phyloP scores from a whole-genome alignment of 2,113 vertebrate species.

The Brachypodius melanocephalos region DNA sequence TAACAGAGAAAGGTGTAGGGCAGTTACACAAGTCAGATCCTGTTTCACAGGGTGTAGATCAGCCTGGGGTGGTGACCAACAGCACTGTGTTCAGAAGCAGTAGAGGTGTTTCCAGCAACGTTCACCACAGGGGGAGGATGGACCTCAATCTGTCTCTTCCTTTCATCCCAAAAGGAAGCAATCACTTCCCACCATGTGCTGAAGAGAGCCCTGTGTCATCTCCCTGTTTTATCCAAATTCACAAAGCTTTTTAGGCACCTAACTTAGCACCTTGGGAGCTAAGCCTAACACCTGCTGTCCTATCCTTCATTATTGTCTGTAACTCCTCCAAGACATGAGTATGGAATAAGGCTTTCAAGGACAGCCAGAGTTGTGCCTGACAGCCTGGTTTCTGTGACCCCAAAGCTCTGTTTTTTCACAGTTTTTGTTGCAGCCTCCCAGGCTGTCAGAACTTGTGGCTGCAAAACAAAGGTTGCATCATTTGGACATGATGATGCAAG shows the following conservation, averaged over 20 bases:
- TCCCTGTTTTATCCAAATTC: not conserved
- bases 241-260: not conserved
- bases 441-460: not conserved
- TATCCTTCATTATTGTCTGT: not conserved
- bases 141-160: not conserved
- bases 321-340: not conserved
- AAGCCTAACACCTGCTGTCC: not conserved
- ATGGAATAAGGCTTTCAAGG: not conserved
- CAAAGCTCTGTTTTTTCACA: not conserved
- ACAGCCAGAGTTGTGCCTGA: not conserved
- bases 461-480: not conserved
- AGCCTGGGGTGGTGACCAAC: not conserved
- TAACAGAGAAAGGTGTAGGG: not conserved
- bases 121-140: not conserved
- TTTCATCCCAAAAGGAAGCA: not conserved
- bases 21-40: not conserved
- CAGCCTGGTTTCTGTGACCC: not conserved
- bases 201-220: not conserved
- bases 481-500: rapidly evolving
- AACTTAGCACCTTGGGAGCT: not conserved
- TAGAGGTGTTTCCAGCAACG: not conserved
- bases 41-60: not conserved
- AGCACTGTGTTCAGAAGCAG: not conserved
- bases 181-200: not conserved
- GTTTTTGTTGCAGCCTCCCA: not conserved